Evolutionary conservation across 2,113 vertebrate genomes (phyloP), one percentile per base, ranked within the genome.

Genomic region (Platysternon megacephalum): DNA sequence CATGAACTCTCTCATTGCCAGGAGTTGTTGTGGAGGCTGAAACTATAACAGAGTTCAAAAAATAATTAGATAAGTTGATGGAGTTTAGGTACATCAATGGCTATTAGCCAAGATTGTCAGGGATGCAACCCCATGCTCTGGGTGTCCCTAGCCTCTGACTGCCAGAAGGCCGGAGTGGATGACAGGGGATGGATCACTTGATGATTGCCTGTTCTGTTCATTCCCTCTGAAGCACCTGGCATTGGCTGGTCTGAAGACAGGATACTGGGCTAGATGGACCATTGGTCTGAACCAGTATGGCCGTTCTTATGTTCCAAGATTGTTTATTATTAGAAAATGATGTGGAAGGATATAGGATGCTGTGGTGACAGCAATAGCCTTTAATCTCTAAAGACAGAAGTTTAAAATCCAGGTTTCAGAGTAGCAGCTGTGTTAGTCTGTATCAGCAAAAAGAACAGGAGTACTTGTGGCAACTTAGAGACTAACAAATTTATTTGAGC

Each of bases 331-430:
- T 1, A 86, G 84, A 92, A 1, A 51, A 78, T 39, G 29, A 48
- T 56, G 19, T 8, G 53, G 3, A 10, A 56, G 82, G 28, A 80
- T 48, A 72, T 11, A 90, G 12, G 51, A 42, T 39, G 74, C 82
- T 6, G 29, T 61, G 58, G 16, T 68, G n/a, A 39, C 17, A 68
- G 65, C 65, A 68, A 68, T 21, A n/a, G 65, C 35, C 16, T n/a
- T 68, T 35, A n/a, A 68, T 68, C 61, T 44, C 93, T 79, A 61
- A 94, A 93, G n/a, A 87, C 28, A 11, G 35, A 91, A 81, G 26
- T 32, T 79, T 91, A 85, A 84, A 84, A 94, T 79, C 89, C 85
- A 80, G n/a, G n/a, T n/a, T n/a, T n/a, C n/a, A n/a, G n/a, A n/a
- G n/a, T n/a, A n/a, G n/a, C n/a, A n/a, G n/a, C n/a, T n/a, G n/a